Evolutionary conservation across 2,113 vertebrate species (phyloP), one percentile per base, ranked within the genome.

Genomic region (Microtus pennsylvanicus): DNA sequence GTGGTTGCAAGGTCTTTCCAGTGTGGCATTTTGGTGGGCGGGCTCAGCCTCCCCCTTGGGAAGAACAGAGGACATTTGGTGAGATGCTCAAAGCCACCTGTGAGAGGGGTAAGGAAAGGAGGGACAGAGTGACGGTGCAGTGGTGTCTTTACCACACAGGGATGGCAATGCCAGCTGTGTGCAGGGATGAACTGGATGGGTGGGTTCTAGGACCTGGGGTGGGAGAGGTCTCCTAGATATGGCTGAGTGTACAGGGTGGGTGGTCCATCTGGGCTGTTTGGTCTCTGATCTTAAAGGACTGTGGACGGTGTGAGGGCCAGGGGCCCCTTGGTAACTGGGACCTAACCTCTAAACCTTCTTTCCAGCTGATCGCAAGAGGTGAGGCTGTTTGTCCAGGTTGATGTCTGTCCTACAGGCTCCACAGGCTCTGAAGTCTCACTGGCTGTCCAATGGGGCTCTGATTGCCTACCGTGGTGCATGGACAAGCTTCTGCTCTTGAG

Each of bases 11-110:
- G 42, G 13, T 28, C 35, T 21, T n/a, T 65, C 10, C n/a, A 0
- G 16, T 4, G 22, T 5, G 5, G 10, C 8, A 10, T 22, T 58
- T 72, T 0, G 0, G 0, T 12, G 22, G 6, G 1, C 6, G 67
- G 52, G 17, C 58, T 50, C 9, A 3, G n/a, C 5, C 10, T 4
- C 45, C 16, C 1, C 2, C 14, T 28, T 7, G 38, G 35, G 55
- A 75, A 26, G 16, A 52, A 38, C 33, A 47, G 35, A 4, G 38
- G 69, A 28, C 9, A 24, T 61, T 10, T 12, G 3, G 24, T 7
- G 52, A 4, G 80, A 42, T 12, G 33, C 0, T 26, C 35, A 1
- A 19, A 35, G 38, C 28, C 19, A 0, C n/a, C 5, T 65, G 11
- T 16, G 2, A 22, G 83, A 69, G 70, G 63, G 76, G 70, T 11